Evolutionary conservation across 2,797 vertebrate genomes (phyloP), one percentile per base, ranked within the genome.

Genomic region (Mycteria americana): DNA sequence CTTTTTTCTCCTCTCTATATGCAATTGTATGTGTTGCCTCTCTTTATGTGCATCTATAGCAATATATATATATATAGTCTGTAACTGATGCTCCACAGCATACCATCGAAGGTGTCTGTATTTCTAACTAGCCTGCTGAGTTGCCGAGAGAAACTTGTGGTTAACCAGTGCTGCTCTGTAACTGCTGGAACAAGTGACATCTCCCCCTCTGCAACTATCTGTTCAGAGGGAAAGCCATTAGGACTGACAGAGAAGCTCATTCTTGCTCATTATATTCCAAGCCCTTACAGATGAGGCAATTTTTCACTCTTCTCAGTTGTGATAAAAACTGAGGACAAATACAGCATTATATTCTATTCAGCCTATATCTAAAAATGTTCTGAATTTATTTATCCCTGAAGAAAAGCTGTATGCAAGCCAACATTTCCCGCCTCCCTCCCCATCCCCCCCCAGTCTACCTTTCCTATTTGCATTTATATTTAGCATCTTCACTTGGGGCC

Each of bases 281-380:
- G 60, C 54, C 59, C 62, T 93, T 79, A 87, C 28, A 81, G 88
- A 91, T 96, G 79, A 96, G 53, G 86, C 79, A 85, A 94, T 96
- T 95, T 95, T 95, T 96, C 89, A 88, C 81, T 92, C 60, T 88
- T 88, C 85, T 93, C 68, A 43, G 41, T 56, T 88, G 59, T 85
- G 70, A 93, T 88, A 95, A 93, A 95, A 96, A 85, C 78, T 74
- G 91, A 96, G 85, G 89, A 95, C 80, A 94, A 95, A 95, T 91
- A 77, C 89, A 95, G 74, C 82, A 85, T 92, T 94, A 88, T 80
- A 70, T 13, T 88, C 88, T 83, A 80, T 84, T 92, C 87, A 72
- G 57, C 6, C 64, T 76, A 53, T 64, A 85, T 70, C 82, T 92
- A 78, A 94, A 93, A 79, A 83, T 57, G 48, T 87, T 91, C 91